phyloP scores from a whole-genome alignment of 2,113 vertebrate species.

The Oreochromis aureus region DNA sequence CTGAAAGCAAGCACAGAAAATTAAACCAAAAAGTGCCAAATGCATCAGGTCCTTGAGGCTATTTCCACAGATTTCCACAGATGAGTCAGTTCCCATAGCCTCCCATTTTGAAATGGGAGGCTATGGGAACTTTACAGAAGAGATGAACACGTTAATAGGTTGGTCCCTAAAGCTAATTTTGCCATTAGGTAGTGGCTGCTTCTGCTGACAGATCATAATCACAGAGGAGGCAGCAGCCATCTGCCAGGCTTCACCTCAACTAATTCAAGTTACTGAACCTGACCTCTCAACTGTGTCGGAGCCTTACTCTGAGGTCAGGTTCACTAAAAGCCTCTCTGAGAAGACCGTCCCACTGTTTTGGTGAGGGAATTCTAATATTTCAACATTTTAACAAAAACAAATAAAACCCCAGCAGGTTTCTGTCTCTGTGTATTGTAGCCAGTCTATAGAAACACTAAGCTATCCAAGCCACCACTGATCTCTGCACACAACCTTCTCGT shows the following conservation, averaged over 20 bases:
- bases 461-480: background rate
- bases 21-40: background rate
- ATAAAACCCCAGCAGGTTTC: background rate
- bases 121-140: background rate
- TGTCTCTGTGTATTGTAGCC: background rate
- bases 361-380: fast-evolving
- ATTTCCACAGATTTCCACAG: background rate
- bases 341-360: background rate
- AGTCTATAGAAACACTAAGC: no score
- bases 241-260: background rate
- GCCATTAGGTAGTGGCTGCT: background rate
- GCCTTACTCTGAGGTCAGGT: background rate
- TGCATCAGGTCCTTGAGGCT: background rate
- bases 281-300: fast-evolving
- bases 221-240: background rate
- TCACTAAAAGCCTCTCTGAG: background rate
- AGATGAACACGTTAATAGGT: background rate
- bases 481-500: fast-evolving
- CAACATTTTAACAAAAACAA: background rate
- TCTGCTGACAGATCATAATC: background rate
- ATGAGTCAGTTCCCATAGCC: background rate
- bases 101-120: background rate
- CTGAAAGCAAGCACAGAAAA: background rate
- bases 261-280: background rate
- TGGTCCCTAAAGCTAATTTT: background rate